A percentile compares a stretch with the other conserved stretches of the same genome.
These are phyloP conservation scores for Saccopteryx leptura DNA, from an alignment of 2,113 vertebrate species.

Conservation along the genomic window DNA sequence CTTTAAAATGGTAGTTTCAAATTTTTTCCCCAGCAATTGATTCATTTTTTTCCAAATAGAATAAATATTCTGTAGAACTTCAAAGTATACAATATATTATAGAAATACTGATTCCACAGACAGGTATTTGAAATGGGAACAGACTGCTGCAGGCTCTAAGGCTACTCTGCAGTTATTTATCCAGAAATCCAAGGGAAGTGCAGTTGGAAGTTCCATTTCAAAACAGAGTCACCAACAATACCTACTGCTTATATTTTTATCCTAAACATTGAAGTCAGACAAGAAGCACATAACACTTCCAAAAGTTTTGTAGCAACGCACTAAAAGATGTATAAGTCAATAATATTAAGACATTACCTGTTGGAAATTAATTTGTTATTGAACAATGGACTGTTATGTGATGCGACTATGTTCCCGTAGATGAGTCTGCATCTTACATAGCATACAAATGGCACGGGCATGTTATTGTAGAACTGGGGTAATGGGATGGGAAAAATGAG, in stretches of 20 bases:
- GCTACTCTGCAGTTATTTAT: neutral
- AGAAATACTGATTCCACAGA: neutral
- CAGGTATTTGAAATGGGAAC: neutral
- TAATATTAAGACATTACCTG: neutral
- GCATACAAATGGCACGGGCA: neutral
- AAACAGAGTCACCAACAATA: neutral
- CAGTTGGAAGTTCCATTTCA: neutral
- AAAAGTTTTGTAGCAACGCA: neutral
- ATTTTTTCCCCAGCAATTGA: neutral
- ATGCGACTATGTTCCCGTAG: neutral
- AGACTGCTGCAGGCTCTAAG: neutral
- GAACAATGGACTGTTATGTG: neutral
- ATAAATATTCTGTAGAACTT: slow-evolving; percentile 15
- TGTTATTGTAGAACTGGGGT: neutral
- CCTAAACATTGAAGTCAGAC: slow-evolving; percentile 1
- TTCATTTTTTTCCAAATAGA: neutral
- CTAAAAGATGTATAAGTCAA: neutral
- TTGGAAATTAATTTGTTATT: slow-evolving; percentile 21
- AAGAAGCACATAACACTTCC: neutral
- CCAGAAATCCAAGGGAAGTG: neutral
- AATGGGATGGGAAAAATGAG: neutral
- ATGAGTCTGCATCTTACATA: neutral
- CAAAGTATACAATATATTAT: neutral
- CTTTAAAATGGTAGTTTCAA: neutral
- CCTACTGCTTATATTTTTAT: neutral